phyloP scores from a whole-genome alignment of 2,113 vertebrate species.

The Dipodomys stephensi region DNA sequence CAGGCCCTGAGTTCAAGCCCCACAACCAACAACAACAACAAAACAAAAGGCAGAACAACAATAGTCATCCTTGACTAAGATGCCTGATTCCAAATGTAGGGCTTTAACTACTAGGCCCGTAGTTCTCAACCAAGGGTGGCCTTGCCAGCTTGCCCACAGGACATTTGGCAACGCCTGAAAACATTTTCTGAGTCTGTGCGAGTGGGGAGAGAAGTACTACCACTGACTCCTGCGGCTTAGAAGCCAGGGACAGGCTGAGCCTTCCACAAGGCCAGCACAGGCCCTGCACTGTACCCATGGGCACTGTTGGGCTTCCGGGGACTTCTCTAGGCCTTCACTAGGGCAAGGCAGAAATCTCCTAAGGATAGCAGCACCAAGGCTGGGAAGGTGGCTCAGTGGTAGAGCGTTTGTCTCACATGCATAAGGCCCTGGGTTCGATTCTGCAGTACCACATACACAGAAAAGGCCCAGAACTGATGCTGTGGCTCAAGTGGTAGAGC shows the following conservation, averaged over 20 bases:
- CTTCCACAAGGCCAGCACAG: background rate
- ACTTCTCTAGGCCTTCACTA: background rate
- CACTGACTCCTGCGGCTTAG: background rate
- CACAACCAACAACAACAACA: too few relatives aligned
- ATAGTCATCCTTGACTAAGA: background rate
- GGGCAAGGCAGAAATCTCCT: background rate
- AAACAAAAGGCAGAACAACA: too few relatives aligned
- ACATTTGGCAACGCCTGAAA: background rate
- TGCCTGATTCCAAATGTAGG: background rate
- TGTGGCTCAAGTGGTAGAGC: too few relatives aligned
- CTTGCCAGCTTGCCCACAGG: background rate
- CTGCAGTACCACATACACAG: too few relatives aligned
- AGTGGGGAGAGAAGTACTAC: background rate
- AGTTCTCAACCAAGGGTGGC: background rate
- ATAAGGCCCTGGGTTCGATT: too few relatives aligned
- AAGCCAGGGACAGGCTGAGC: background rate
- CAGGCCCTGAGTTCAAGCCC: too few relatives aligned
- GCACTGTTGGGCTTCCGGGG: background rate
- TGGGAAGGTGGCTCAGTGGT: too few relatives aligned
- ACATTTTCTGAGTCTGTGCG: background rate
- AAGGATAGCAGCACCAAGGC: background rate
- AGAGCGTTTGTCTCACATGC: too few relatives aligned
- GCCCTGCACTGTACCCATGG: background rate
- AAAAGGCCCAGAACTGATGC: too few relatives aligned
- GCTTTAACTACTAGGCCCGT: background rate